Evolutionary conservation across 1,140 invertebrate species (phyloP), one percentile per base, ranked within the genome.

Genomic region (Brachionus asplanchnoidis): DNA sequence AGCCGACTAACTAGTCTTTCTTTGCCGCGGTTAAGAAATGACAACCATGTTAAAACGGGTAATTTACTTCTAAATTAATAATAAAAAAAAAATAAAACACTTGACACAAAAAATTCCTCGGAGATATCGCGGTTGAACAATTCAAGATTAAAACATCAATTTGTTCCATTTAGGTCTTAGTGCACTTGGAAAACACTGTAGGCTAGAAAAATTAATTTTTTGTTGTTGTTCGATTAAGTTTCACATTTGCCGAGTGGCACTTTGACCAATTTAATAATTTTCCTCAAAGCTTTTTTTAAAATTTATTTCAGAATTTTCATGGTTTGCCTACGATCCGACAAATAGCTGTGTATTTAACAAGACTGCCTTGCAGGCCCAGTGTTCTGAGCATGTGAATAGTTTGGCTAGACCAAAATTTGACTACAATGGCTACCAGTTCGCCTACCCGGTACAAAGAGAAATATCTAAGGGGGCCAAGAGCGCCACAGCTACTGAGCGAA

Each of bases 331-430:
- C 46, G 73, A 77, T 28, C 42, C 73, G 11, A 77, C 73, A 50
- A 77, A 77, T 77, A 77, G 73, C 46, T 77, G 73, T 17, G 73
- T 77, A 26, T 77, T 77, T 17, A 77, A 77, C 26, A 23, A 77
- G 46, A 20, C 73, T 12, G 73, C 73, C 8, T 50, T 77, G 40
- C 42, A 14, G 46, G 73, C 73, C 8, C 42, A 77, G 26, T 77
- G 73, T 28, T 77, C 73, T 14, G 73, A 77, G 42, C 42, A 77
- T 26, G 20, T 77, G 2, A 12, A 23, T 50, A 26, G 17, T 14
- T 28, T 77, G 20, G 17, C 73, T 11, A 77, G 73, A 26, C 73
- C 73, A 36, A 77, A 77, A 17, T 77, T 28, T 26, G 73, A 77
- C 23, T 77, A 77, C n/a, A 28, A 46, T 50, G 73, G 73, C 42